phyloP scores from a whole-genome alignment of 30 jellyfish, hydroid and myxozoan genomes.

The Catostylus mosaicus region DNA sequence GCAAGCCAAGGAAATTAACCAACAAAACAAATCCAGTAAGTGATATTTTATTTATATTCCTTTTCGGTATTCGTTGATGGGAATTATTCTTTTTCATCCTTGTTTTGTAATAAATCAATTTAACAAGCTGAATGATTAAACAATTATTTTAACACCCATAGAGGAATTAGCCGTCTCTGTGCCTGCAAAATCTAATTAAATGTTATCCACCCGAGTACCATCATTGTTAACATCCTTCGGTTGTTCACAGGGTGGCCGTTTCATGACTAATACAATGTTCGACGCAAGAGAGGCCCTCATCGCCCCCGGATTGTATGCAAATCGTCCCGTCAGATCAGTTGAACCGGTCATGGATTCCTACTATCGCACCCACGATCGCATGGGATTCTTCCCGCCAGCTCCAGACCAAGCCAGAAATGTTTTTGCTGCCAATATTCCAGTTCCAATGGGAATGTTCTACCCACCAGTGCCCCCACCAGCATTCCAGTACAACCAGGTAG shows the following conservation, averaged over 20 bases:
- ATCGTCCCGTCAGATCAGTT: constrained; percentile 92
- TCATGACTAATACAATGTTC: constrained; percentile 95
- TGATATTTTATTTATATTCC: too few species aligned
- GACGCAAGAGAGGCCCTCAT: constrained; percentile 98
- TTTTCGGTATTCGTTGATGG: too few species aligned
- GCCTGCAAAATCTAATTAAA: too few species aligned
- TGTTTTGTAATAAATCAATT: too few species aligned
- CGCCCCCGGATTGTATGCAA: constrained; percentile 98
- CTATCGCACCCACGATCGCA: constrained; percentile 97
- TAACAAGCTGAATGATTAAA: too few species aligned
- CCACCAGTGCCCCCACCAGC: constrained; percentile 98
- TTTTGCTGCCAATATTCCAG: constrained; percentile 95
- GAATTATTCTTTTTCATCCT: too few species aligned
- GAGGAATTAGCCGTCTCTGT: too few species aligned
- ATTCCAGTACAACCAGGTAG: constrained; percentile 93
- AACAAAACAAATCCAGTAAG: constrained; percentile 95
- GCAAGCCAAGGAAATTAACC: constrained; percentile 95
- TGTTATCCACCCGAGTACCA: neutral
- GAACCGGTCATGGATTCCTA: constrained; percentile 97
- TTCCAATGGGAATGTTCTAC: constrained; percentile 97
- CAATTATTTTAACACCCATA: too few species aligned
- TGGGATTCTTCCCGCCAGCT: constrained; percentile 98
- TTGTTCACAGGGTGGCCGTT: constrained; percentile 90
- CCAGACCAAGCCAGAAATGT: constrained; percentile 99
- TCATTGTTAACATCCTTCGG: neutral